Evolutionary conservation across 2,113 vertebrate species (phyloP), one percentile per base, ranked within the genome.

Genomic region (Halcyon malimbica): DNA sequence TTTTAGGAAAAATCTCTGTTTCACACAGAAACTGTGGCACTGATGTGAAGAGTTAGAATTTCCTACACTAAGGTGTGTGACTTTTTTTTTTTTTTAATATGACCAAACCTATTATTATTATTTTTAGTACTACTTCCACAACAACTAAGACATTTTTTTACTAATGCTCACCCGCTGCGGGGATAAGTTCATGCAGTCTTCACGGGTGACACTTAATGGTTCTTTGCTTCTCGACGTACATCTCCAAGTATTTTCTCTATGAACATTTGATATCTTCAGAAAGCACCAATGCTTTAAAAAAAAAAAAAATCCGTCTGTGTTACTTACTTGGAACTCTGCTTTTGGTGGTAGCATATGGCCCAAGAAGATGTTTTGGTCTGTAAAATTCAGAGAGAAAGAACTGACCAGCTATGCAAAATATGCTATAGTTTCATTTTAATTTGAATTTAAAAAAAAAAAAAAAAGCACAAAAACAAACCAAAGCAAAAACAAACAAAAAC

Each of bases 241-340:
- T 7, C 29, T 15, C 9, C 16, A 48, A 20, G 4, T 19, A 53
- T 39, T 62, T 81, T 56, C 50, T 51, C 26, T 57, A 33, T 69
- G 21, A 69, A 57, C 7, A 16, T 50, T 62, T 65, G 10, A 39
- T 67, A 53, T 35, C 50, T 74, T 44, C 23, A 73, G 59, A 25
- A 76, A 86, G 3, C 3, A 64, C 3, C 3, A 15, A 16, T 76
- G 16, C 6, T 78, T 56, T 5, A 20, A 19, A 37, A 50, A 80
- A 68, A 42, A 42, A 41, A 46, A 18, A 46, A 46, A 13, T 16
- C 37, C 14, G 0, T 16, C 8, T 21, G 1, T 69, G 4, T 60
- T 1, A 0, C 1, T 1, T 42, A 80, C 82, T 73, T 69, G 28
- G 10, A 84, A 56, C 8, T 62, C 31, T 0, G 0, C 44, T 82